phyloP scores from a whole-genome alignment of 2,797 vertebrate species.

The Fundulus diaphanus region DNA sequence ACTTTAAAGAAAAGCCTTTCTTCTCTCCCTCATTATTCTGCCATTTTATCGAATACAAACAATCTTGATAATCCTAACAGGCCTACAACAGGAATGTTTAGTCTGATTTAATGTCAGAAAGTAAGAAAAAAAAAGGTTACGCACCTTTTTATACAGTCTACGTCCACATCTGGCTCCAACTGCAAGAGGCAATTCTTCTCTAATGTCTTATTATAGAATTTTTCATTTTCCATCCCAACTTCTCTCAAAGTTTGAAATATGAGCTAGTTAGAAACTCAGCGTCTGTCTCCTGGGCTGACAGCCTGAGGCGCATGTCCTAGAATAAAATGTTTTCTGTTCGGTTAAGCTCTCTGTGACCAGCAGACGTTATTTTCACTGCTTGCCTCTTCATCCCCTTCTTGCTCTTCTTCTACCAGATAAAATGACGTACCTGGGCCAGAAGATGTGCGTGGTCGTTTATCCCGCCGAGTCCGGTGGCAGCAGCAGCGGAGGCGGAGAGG shows the following conservation, averaged over 20 bases:
- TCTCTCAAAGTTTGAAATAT: neutral
- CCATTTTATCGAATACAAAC: no score
- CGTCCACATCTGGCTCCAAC: no score
- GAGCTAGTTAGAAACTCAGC: neutral
- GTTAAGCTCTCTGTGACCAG: no score
- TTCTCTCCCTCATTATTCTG: no score
- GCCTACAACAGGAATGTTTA: no score
- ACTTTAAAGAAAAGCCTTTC: no score
- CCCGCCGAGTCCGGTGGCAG: slow-evolving; percentile 58
- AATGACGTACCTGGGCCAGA: slow-evolving; percentile 88
- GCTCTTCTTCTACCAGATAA: slow-evolving; percentile 74
- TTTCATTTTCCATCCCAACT: neutral
- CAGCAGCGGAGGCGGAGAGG: slow-evolving; percentile 44
- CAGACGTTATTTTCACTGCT: neutral
- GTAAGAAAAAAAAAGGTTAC: no score
- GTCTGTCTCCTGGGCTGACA: neutral
- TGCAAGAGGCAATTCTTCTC: no score
- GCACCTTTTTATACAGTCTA: no score
- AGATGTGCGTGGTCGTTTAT: slow-evolving; percentile 91
- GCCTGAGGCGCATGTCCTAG: neutral
- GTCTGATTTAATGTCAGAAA: no score
- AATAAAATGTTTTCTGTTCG: neutral
- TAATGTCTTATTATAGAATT: no score
- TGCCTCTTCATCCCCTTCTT: neutral
- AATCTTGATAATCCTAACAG: no score